A percentile compares a stretch with the other conserved stretches of the same genome.
These are phyloP conservation scores for Pantherophis guttatus DNA, from an alignment of 2,113 vertebrate species.

Conservation along the genomic window DNA sequence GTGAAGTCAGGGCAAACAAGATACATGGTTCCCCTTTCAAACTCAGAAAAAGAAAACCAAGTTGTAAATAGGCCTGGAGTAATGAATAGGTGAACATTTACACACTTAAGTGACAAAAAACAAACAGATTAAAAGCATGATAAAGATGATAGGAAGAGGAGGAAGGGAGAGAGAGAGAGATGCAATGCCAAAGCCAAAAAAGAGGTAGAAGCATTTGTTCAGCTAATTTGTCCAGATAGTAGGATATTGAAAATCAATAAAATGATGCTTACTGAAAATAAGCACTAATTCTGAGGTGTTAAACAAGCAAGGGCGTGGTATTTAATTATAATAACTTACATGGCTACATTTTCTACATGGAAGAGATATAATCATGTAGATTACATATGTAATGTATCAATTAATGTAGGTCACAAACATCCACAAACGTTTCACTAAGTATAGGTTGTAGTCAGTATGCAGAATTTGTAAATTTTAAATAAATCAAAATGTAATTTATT, in stretches of 20 bases:
- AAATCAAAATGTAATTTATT: neutral
- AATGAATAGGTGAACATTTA: neutral
- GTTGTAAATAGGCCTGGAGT: neutral
- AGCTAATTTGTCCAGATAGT: neutral
- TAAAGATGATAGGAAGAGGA: neutral
- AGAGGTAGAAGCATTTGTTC: neutral
- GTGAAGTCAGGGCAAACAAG: neutral
- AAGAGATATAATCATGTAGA: neutral
- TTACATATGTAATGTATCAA: no score
- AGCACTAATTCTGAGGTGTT: neutral
- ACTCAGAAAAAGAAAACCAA: neutral
- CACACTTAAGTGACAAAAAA: neutral
- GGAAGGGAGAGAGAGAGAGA: neutral
- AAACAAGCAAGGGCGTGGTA: neutral
- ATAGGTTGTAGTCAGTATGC: neutral
- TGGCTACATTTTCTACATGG: neutral
- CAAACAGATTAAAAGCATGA: constrained; percentile 5
- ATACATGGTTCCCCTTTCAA: neutral
- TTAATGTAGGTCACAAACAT: neutral
- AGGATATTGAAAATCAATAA: neutral
- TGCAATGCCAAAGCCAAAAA: neutral
- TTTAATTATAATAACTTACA: neutral
- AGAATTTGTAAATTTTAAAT: neutral
- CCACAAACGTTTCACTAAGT: neutral
- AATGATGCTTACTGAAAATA: neutral